These are phyloP conservation scores for Desoria tigrina DNA, from an alignment of 2,888 invertebrate species.

Conservation along the genomic window DNA sequence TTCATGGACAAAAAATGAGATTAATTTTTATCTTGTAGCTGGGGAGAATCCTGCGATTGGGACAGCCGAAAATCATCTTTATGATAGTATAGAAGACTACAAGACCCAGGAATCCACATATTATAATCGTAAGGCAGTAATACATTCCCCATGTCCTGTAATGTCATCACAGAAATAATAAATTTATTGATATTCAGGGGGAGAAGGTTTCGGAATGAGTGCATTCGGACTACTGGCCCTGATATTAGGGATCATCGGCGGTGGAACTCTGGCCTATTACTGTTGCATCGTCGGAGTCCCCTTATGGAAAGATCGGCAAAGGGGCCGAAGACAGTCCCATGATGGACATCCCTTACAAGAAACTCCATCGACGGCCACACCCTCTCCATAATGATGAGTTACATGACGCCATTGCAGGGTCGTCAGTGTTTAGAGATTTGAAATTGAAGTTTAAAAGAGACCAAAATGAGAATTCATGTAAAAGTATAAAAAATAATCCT, in stretches of 20 bases:
- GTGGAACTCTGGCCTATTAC: conserved; percentile 45
- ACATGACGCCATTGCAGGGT: neutral
- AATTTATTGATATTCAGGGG: no score
- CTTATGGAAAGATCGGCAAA: conserved; percentile 44
- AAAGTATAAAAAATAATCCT: no score
- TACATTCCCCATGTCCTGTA: no score
- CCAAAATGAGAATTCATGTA: no score
- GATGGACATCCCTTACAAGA: conserved; percentile 47
- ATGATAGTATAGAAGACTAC: conserved; percentile 19
- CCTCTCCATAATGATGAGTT: conserved; percentile 41
- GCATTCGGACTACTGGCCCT: conserved; percentile 43
- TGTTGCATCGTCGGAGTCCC: conserved; percentile 48
- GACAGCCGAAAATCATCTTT: no score
- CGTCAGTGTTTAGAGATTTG: conserved; percentile 13
- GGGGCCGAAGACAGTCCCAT: conserved; percentile 25
- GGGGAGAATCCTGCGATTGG: conserved; percentile 27
- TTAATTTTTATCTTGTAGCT: conserved; percentile 1
- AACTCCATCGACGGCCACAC: conserved; percentile 49
- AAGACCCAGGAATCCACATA: conserved; percentile 34
- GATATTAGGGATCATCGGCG: conserved; percentile 44
- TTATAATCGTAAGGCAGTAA: conserved; percentile 29
- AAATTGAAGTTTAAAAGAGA: conserved; percentile 3
- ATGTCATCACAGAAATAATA: no score
- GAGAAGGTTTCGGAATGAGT: conserved; percentile 49
- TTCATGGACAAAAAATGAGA: neutral